A percentile compares a stretch with the other conserved stretches of the same genome.
Conservation (phyloP, 2,113 vertebrate species). For the Ptyas mucosa region DNA sequence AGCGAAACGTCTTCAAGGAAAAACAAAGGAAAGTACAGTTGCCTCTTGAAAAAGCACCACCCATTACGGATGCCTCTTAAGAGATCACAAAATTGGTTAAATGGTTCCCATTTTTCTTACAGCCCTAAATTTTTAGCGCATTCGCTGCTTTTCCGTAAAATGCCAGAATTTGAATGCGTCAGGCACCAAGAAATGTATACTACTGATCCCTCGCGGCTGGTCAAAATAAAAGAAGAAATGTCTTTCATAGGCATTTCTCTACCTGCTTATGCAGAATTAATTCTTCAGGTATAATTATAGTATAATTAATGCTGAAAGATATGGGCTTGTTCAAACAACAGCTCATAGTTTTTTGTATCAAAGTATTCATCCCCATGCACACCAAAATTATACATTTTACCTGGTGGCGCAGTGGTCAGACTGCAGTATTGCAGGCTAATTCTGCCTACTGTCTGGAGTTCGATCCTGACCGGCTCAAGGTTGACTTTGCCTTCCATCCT, state of each 20-base stretch:
- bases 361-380: background rate
- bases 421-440: background rate
- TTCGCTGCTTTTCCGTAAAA: background rate
- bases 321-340: background rate
- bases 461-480: too few relatives aligned
- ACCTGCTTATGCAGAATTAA: background rate
- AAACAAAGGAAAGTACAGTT: too few relatives aligned
- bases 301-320: background rate
- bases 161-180: background rate
- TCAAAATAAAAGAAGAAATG: background rate
- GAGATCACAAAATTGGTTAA: background rate
- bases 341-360: background rate
- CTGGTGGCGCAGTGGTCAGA: background rate
- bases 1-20: background rate
- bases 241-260: background rate
- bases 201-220: background rate
- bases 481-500: too few relatives aligned
- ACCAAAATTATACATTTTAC: background rate
- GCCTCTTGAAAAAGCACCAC: background rate
- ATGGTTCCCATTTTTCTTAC: background rate
- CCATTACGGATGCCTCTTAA: background rate
- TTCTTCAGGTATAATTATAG: background rate
- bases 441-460: background rate
- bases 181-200: slow-evolving; percentile 16
- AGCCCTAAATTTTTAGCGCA: background rate